Base-by-base conservation (phyloP, 2,797 vertebrate species). In the Melanotaenia trifasciata region DNA sequence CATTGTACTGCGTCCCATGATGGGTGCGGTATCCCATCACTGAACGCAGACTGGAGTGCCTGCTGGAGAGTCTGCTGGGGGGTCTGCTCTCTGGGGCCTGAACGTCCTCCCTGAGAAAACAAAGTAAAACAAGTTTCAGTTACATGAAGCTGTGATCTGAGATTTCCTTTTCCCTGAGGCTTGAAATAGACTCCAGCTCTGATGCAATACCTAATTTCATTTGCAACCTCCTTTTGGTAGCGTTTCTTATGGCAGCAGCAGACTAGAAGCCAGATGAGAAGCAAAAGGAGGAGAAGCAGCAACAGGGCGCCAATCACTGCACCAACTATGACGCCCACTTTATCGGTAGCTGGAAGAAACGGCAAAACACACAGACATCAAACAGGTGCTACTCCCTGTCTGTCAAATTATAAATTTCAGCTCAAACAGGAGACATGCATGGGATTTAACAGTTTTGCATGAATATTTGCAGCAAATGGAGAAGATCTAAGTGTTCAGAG, bases 221-320 rank as follows among this genome's bases (percentile, higher is more conserved):
- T 95, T 33, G 94, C 93, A n/a, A 95, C 78, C 90, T 96, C 95
- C 75, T 91, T 93, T 80, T 94, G 85, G 57, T 95, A 95, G 73
- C 94, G 92, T 35, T 90, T 92, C 81, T 95, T 96, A 24, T 92
- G 92, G 92, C 95, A 97, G 87, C 96, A 96, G 90, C 94, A 95
- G 86, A 95, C 47, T 70, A 97, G 88, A 0, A 96, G 95, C 94
- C 96, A 96, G 89, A 97, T 93, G 90, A 97, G 94, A 28, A 97
- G 43, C 56, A 96, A 89, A 11, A 98, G 94, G 20, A 97, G 93
- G 18, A 95, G 93, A 60, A 97, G 78, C 36, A 96, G 85, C 74
- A 99, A 87, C 53, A 98, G 67, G 2, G 95, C 93, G 12, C 96
- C 96, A 54, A 98, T 93, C 75, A 98, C 94, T 0, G 95, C 94